Conservation (phyloP, 2,888 invertebrate genomes). For the Ennomos fuscantarius region DNA sequence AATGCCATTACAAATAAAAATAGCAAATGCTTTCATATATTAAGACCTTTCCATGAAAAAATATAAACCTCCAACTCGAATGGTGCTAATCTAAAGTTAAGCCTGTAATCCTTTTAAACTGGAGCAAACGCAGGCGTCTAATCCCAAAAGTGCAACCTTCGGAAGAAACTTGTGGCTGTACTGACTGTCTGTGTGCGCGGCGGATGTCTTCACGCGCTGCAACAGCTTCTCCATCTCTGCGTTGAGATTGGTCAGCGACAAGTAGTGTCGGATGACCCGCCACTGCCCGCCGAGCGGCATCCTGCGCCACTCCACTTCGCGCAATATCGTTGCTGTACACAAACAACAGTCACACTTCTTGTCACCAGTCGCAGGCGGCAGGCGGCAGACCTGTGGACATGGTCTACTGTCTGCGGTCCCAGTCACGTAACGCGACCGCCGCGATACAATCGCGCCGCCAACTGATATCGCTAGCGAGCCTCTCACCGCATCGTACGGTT, state of each 20-base stretch:
- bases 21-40: too few species aligned
- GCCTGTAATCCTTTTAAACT: too few species aligned
- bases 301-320: slow-evolving; percentile 46
- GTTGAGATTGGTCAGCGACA: slow-evolving; percentile 67
- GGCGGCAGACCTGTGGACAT: too few species aligned
- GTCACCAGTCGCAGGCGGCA: too few species aligned
- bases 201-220: slow-evolving; percentile 65
- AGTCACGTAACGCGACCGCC: slow-evolving; percentile 10
- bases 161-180: slow-evolving; percentile 24
- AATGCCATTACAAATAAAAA: too few species aligned
- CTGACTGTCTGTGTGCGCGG: slow-evolving; percentile 74
- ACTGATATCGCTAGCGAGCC: slow-evolving; percentile 11
- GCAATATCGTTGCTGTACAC: not conserved
- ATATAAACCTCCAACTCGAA: too few species aligned
- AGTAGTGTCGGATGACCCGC: slow-evolving; percentile 72
- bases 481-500: slow-evolving; percentile 30
- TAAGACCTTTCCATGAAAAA: too few species aligned
- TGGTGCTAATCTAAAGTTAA: too few species aligned
- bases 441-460: slow-evolving; percentile 3
- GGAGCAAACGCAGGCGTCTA: too few species aligned
- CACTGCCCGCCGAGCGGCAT: slow-evolving; percentile 77
- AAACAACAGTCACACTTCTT: not conserved
- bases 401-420: too few species aligned
- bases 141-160: not conserved
- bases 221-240: slow-evolving; percentile 72